Evolutionary conservation across 2,888 invertebrate genomes (phyloP).

Genomic region (Girardia tigrina): DNA sequence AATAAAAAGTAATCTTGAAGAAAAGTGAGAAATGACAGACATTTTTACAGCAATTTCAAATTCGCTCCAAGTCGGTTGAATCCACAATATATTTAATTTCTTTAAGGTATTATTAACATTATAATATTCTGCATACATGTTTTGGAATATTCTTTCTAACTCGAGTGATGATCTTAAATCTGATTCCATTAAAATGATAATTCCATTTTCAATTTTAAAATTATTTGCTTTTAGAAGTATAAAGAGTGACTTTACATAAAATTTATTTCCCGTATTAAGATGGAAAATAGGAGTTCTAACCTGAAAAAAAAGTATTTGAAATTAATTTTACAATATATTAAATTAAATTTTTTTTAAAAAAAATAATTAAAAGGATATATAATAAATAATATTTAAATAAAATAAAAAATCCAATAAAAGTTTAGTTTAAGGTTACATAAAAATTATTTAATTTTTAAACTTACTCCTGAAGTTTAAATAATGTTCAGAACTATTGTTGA

Average conservation of each 20-base stretch:
- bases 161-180: background rate
- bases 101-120: background rate
- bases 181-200: constrained; percentile 7
- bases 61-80: background rate
- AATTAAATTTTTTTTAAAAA: no score
- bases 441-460: no score
- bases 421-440: no score
- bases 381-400: no score
- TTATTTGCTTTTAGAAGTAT: background rate
- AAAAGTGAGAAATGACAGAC: background rate
- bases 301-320: background rate
- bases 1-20: background rate
- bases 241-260: background rate
- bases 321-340: background rate
- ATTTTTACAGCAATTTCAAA: constrained; percentile 11
- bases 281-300: background rate
- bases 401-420: no score
- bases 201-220: constrained; percentile 1
- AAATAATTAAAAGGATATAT: no score
- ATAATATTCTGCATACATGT: background rate
- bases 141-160: background rate
- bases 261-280: background rate
- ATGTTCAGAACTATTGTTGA: no score
- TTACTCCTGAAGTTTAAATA: no score
- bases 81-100: background rate